Evolutionary conservation across 2,888 invertebrate genomes (phyloP), one percentile per base, ranked within the genome.

Genomic region (Acanthosepion lycidas): DNA sequence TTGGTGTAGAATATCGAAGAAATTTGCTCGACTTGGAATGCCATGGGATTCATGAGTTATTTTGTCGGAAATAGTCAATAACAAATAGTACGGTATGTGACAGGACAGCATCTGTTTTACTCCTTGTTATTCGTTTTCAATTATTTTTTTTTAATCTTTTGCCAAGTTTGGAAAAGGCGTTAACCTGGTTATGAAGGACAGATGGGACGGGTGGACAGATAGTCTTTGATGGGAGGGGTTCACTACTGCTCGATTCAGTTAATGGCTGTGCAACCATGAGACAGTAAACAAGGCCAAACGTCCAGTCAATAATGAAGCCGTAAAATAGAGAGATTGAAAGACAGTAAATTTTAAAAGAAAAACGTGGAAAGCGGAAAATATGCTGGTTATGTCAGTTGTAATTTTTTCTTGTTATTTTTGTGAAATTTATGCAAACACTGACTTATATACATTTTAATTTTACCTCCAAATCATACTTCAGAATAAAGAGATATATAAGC

Each of bases 171-270:
- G 33, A n/a, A n/a, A 33, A 78, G 78, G 78, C 78, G 78, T 78
- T 33, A n/a, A 78, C 78, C 78, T 18, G 23, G 78, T 78, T 78
- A 78, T 78, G n/a, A 78, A 78, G 12, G 2, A 33, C 15, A 15
- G n/a, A 78, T 78, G 78, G 15, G n/a, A 78, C 33, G 78, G 78
- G 78, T 78, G 78, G 78, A n/a, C n/a, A 78, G 9, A 78, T n/a
- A n/a, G n/a, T 33, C 12, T 0, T 78, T 15, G 15, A 15, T 78
- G 15, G n/a, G 78, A n/a, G n/a, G 78, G 78, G 12, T 78, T n/a
- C n/a, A 78, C n/a, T 78, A n/a, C n/a, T 33, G 78, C n/a, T 78
- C 78, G 78, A 78, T 78, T 78, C 78, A 78, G 78, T 78, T 78
- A 78, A 78, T 78, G 78, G 78, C n/a, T n/a, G 15, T n/a, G n/a